These are phyloP conservation scores for Ellobius talpinus DNA, from an alignment of 2,113 vertebrate species.

Conservation along the genomic window DNA sequence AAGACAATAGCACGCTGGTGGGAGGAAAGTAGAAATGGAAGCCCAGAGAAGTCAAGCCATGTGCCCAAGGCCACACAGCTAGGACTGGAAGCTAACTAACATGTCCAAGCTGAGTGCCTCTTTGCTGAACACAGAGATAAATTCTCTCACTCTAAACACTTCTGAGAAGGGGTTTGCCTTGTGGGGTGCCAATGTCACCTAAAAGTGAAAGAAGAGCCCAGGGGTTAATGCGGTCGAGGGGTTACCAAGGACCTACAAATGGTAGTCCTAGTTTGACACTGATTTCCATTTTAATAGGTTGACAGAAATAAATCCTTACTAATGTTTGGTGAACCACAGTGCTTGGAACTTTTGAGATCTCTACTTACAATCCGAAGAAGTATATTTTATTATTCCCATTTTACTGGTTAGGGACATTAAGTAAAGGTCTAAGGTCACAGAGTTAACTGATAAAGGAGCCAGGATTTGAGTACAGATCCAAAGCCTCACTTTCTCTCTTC, in stretches of 20 bases:
- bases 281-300: not conserved
- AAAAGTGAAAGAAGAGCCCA: not conserved
- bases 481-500: not conserved
- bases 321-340: not conserved
- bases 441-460: not conserved
- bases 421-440: not conserved
- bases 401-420: not conserved
- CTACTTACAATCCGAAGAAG: not conserved
- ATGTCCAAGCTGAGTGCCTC: not conserved
- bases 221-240: rapidly evolving
- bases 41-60: constrained; percentile 2
- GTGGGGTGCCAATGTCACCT: not conserved
- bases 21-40: not conserved
- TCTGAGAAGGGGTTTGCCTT: not conserved
- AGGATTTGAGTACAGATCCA: not conserved
- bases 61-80: not conserved
- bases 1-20: not conserved
- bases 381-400: not conserved
- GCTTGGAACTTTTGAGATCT: not conserved
- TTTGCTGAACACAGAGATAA: not conserved
- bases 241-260: too few relatives aligned
- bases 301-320: not conserved
- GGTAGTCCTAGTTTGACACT: rapidly evolving
- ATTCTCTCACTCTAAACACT: too few relatives aligned
- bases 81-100: rapidly evolving